phyloP scores from a whole-genome alignment of 2,797 vertebrate species.

The Florisuga fusca region DNA sequence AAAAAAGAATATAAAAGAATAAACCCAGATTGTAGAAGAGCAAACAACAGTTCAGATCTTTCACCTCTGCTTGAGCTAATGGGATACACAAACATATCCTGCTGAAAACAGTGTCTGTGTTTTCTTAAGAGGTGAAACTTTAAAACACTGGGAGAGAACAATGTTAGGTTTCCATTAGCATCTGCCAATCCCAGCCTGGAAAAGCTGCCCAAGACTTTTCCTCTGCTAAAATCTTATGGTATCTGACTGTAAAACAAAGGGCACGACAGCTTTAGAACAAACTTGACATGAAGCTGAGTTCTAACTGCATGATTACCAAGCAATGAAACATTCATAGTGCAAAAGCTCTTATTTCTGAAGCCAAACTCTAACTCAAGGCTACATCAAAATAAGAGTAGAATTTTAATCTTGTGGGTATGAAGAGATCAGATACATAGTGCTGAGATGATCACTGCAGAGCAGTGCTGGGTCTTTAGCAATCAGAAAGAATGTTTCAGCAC shows the following conservation, averaged over 20 bases:
- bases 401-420: background rate
- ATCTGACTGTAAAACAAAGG: background rate
- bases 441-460: background rate
- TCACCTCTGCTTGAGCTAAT: background rate
- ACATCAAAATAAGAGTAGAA: background rate
- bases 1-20: too few relatives aligned
- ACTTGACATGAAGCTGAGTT: background rate
- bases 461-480: background rate
- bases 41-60: background rate
- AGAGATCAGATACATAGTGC: background rate
- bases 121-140: background rate
- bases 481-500: background rate
- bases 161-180: background rate
- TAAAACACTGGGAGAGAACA: background rate
- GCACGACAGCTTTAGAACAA: background rate
- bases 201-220: background rate
- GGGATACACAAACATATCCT: background rate
- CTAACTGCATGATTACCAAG: background rate
- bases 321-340: background rate
- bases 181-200: background rate
- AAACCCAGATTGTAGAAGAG: background rate
- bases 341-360: background rate
- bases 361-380: background rate
- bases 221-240: background rate
- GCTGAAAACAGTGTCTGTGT: background rate